Evolutionary conservation across 2,797 vertebrate species (phyloP).

Genomic region (Chelmon rostratus): DNA sequence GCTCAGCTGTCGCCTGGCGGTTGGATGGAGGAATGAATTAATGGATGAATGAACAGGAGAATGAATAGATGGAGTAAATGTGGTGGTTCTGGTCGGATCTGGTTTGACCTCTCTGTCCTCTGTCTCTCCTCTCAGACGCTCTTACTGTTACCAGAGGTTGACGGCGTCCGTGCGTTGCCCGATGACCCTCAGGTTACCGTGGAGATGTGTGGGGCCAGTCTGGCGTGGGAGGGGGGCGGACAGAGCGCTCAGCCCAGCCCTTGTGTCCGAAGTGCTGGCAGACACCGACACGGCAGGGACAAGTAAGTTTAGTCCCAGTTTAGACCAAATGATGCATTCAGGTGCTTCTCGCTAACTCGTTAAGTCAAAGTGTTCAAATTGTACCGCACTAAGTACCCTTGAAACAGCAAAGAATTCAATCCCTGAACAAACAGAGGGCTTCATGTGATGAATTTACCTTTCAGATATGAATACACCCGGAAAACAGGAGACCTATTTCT

Average conservation of each 20-base stretch:
- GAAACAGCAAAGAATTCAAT: no score
- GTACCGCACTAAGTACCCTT: no score
- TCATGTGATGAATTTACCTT: no score
- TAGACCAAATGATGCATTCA: no score
- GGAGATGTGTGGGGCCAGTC: conserved; percentile 91
- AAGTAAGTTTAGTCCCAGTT: conserved; percentile 31
- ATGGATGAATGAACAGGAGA: background rate
- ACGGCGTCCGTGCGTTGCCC: conserved; percentile 89
- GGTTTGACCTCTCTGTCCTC: background rate
- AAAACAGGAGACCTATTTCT: no score
- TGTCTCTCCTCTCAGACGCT: conserved; percentile 88
- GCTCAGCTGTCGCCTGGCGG: background rate
- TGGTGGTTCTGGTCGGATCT: no score
- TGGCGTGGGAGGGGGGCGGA: conserved; percentile 93
- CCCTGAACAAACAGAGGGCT: no score
- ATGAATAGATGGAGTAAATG: background rate
- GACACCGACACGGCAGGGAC: conserved; percentile 57
- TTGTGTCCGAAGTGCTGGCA: conserved; percentile 87
- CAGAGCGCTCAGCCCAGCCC: conserved; percentile 93
- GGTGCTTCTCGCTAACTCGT: no score
- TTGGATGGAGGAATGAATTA: background rate
- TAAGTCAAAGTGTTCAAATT: no score
- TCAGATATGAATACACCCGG: no score
- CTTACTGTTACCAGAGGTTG: conserved; percentile 95
- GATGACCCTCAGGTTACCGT: conserved; percentile 88